Evolutionary conservation across 2,113 vertebrate species (phyloP), one percentile per base, ranked within the genome.

Genomic region (Bostrychus sinensis): DNA sequence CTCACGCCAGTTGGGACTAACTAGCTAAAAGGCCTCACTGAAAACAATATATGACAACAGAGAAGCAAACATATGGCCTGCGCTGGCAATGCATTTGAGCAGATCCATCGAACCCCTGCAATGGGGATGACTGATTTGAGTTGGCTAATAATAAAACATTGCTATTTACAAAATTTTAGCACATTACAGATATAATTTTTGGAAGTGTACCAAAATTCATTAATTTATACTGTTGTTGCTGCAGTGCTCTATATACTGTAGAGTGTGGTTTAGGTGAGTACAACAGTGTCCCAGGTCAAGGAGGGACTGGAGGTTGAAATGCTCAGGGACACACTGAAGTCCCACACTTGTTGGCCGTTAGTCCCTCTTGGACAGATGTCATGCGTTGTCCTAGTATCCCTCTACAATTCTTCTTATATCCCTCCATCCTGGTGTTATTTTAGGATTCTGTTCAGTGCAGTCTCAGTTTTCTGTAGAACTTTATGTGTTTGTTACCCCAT

Each of bases 371-470:
- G 37, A 65, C 63, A 45, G 26, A 62, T 75, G 74, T 67, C 58
- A 46, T 60, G 70, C 42, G 64, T 28, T 36, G 67, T 72, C 66
- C 61, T 56, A 26, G 63, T 36, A 11, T 26, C 16, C 54, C 22
- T 53, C 62, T 17, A n/a, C n/a, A 55, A 34, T 38, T 28, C 42
- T 34, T 42, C 64, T 36, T 62, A 64, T 32, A 53, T 58, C 64
- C 58, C 34, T 64, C 70, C 70, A 53, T 55, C 59, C 61, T 64
- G 66, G 62, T 84, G 75, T 88, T 88, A 84, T 88, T 85, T 85
- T 87, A 83, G 69, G 77, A 86, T 76, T 77, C 84, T 71, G 56
- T 81, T 82, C 28, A 32, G 48, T 83, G 83, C 75, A 82, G 75
- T 80, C 72, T 25, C 12, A 5, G 20, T 20, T 48, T 48, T 48